These are phyloP conservation scores for Aphelocoma coerulescens DNA, from an alignment of 2,113 vertebrate species.

Conservation along the genomic window DNA sequence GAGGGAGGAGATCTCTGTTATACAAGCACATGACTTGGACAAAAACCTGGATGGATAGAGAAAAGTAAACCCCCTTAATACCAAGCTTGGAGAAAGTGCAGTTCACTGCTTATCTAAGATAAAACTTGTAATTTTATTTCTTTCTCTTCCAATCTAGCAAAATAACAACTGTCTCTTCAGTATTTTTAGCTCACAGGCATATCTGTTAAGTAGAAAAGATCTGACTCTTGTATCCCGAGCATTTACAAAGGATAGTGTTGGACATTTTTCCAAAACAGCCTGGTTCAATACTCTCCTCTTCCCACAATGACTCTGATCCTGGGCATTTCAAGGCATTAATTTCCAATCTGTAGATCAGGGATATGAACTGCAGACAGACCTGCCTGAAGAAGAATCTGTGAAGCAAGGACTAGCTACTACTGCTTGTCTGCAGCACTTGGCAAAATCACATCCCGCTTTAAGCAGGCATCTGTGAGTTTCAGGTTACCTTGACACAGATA, in stretches of 20 bases:
- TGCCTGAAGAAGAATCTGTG: background rate
- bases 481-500: background rate
- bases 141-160: background rate
- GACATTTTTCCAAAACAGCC: background rate
- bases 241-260: background rate
- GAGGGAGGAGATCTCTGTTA: background rate
- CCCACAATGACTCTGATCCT: background rate
- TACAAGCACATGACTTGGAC: background rate
- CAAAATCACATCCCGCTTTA: background rate
- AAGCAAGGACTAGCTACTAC: background rate
- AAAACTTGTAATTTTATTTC: background rate
- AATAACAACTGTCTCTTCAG: background rate
- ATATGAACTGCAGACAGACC: background rate
- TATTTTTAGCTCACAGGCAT: background rate
- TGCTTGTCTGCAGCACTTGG: background rate
- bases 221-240: background rate
- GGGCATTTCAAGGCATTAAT: background rate
- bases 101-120: background rate
- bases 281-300: background rate
- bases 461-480: background rate
- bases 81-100: background rate
- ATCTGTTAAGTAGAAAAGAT: background rate
- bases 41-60: background rate
- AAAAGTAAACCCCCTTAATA: background rate
- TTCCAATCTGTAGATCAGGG: conserved; percentile 5